Base-by-base conservation (phyloP, 2,113 vertebrate species). In the Acanthisitta chloris region DNA sequence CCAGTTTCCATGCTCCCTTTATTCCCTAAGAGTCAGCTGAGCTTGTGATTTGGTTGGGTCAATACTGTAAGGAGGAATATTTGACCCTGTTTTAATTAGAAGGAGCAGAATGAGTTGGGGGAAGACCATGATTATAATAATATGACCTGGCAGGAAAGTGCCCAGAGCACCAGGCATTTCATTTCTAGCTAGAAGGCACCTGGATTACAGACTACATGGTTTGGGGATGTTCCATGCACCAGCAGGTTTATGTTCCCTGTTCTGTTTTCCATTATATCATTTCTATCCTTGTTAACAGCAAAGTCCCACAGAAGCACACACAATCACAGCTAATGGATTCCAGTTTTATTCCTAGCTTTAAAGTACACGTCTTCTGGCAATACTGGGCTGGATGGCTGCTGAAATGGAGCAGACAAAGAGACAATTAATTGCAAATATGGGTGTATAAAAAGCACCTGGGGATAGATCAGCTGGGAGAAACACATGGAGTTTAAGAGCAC, bases 381-480 rank as follows among this genome's bases (percentile, higher is more conserved):
- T 70, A 40, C 72, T 40, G 78, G 66, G 62, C 66, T 83, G 80
- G 81, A 64, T 88, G 86, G 70, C 86, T 88, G 82, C 33, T 96
- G 93, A 92, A 95, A 96, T 65, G 51, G 65, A 88, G 91, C 88
- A 96, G 83, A 91, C 74, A 90, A 88, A 89, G 86, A 90, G 81
- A 94, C 79, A 92, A 92, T 95, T 95, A 97, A 94, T 96, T 90
- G 89, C 88, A 90, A 93, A 74, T 72, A 83, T 2, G 83, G 80
- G 81, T 94, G 54, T 95, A 82, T 83, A 84, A 93, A 97, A 97
- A 96, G 88, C 82, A 96, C 82, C 92, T 69, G 81, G 86, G 91
- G 74, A 88, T 86, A 78, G 46, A 94, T 94, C 74, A 84, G 52
- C 57, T 74, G 43, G 20, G 82, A 52, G 51, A 91, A 88, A 79